Base-by-base conservation (phyloP, 2,113 vertebrate species). In the Corythoichthys intestinalis region DNA sequence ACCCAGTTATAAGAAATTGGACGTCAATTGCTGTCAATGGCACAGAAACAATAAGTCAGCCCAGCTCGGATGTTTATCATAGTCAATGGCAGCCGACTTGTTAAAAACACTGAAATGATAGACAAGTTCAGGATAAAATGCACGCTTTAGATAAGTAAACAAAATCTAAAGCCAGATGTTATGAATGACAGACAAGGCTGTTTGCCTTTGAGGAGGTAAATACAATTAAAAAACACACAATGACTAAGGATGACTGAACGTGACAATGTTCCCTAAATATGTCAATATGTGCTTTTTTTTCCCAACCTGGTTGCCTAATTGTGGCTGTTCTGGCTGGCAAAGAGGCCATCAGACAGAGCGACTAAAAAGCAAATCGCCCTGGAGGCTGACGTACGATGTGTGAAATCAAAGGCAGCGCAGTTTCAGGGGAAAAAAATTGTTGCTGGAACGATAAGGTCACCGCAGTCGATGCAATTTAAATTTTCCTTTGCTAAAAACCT, bases 381-480 rank as follows among this genome's bases (percentile, higher is more conserved):
- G 6, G 49, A 78, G 77, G 74, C 80, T 73, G 77, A 73, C 62
- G 67, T 4, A 39, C 67, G n/a, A 75, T 63, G 68, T 8, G 50
- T 84, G 86, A 84, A 74, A 63, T 85, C 76, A 88, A 84, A 77
- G 8, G n/a, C 46, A 38, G 59, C 6, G 8, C 71, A 44, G 66
- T 79, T 73, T 85, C 80, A 78, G 67, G 82, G 76, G 20, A 28
- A 28, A 80, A 67, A 69, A 62, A 75, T 76, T 71, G 77, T 78
- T 49, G 58, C 67, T 2, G 37, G 70, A 78, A 76, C 82, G 78
- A 88, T 86, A 83, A 86, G 81, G 85, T 87, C 85, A 87, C 54
- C 2, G 17, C 4, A 11, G 77, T 65, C 64, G 66, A 72, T 17
- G 58, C 72, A 86, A 77, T 86, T 68, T 75, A 79, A 87, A 79